Evolutionary conservation across 1,140 invertebrate genomes (phyloP), one percentile per base, ranked within the genome.

Genomic region (Solenopsis fugax): DNA sequence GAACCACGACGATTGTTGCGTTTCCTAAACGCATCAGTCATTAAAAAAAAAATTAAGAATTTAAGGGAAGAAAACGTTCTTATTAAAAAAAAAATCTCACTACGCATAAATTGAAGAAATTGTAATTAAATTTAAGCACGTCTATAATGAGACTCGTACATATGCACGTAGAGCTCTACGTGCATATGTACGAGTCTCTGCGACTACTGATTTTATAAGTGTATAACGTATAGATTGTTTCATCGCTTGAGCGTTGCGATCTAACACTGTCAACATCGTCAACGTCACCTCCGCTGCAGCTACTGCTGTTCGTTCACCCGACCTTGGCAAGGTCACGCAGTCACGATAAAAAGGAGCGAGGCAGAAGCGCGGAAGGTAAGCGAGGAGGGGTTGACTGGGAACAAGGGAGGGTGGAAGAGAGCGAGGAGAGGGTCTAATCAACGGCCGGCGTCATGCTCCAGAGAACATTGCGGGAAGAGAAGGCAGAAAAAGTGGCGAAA

Each of bases 231-330:
- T 50, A 21, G 58, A 75, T 24, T 84, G 54, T 84, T 50, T 60
- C 24, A 52, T 80, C 34, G 50, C 41, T 77, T 6, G 21, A 48
- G 41, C 52, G 41, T 81, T 60, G 41, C 80, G 54, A 75, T 84
- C 54, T 75, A 82, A 82, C 37, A 18, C 24, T 24, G 24, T n/a
- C n/a, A n/a, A 65, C 52, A 82, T 48, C 54, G 24, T 84, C 69
- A 84, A 84, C 80, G 80, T 84, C 80, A 84, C 54, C 80, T 84
- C 80, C 56, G 41, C 69, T 62, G 80, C 67, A 54, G 77, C 48
- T 69, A 82, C 88, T 92, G 91, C 93, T 95, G 95, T 95, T 95
- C 94, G 93, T 95, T 95, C 94, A 95, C 95, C 94, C 93, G 94
- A 94, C 94, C 94, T 95, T 95, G 92, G 93, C 95, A 95, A 95